phyloP scores from a whole-genome alignment of 2,797 vertebrate genomes.

The Pseudocheirus occidentalis region DNA sequence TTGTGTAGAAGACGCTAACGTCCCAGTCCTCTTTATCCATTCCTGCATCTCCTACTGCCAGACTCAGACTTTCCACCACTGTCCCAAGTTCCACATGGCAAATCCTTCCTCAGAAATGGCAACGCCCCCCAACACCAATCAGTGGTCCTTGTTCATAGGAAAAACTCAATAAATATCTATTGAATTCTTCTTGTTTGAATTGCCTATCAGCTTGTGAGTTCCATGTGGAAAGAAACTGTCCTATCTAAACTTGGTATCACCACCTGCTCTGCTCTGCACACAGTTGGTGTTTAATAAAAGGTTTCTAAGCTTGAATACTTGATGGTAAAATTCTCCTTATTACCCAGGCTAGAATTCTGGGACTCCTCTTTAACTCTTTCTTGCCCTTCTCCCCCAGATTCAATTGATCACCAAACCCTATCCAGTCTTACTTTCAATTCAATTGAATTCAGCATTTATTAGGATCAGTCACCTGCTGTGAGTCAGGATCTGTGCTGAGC shows the following conservation, averaged over 20 bases:
- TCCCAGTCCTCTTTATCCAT: no score
- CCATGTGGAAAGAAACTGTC: not conserved
- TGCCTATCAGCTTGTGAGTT: not conserved
- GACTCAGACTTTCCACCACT: no score
- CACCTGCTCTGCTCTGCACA: not conserved
- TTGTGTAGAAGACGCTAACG: no score
- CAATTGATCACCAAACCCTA: not conserved
- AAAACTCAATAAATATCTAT: not conserved
- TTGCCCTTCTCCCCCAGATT: not conserved
- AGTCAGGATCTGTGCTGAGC: not conserved
- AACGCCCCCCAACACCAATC: no score
- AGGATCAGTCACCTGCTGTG: not conserved
- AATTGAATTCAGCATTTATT: not conserved
- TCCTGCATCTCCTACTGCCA: no score
- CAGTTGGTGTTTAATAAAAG: not conserved
- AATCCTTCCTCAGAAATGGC: no score
- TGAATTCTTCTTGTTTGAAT: not conserved
- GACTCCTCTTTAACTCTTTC: not conserved
- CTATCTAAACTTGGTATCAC: not conserved
- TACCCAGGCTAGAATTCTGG: not conserved
- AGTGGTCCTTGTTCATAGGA: not conserved
- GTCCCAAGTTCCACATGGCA: no score
- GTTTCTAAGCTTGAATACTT: not conserved
- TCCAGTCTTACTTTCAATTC: not conserved
- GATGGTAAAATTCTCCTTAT: not conserved